phyloP scores from a whole-genome alignment of 2,113 vertebrate species.

The Ictalurus furcatus region DNA sequence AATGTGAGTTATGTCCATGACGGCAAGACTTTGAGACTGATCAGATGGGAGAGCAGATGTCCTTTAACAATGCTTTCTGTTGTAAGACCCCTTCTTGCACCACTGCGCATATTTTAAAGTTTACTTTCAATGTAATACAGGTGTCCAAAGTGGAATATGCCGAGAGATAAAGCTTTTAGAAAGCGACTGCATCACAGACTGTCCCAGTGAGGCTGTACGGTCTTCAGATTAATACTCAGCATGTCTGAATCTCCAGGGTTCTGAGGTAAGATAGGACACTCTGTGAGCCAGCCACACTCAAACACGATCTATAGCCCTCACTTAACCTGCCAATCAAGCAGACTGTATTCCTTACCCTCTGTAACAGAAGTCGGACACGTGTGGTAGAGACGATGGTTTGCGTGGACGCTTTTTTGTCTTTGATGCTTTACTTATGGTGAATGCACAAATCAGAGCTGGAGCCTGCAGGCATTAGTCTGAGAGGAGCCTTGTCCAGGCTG shows the following conservation, averaged over 20 bases:
- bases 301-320: constrained; percentile 52
- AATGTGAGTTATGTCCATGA: constrained; percentile 41
- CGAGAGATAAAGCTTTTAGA: not conserved
- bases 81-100: constrained; percentile 29
- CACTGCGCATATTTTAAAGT: constrained; percentile 30
- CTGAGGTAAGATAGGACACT: constrained; percentile 38
- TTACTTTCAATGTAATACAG: constrained; percentile 33
- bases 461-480: constrained; percentile 35
- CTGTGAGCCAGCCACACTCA: constrained; percentile 43
- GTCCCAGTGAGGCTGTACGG: constrained; percentile 23
- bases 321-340: constrained; percentile 55
- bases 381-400: not conserved
- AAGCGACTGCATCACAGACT: not conserved
- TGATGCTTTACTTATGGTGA: constrained; percentile 28
- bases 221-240: constrained; percentile 28
- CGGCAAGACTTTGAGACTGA: constrained; percentile 29
- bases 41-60: constrained; percentile 57
- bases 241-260: constrained; percentile 39
- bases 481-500: constrained; percentile 40
- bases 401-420: not conserved
- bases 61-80: constrained; percentile 40
- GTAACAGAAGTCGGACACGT: constrained; percentile 35
- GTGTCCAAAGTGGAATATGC: constrained; percentile 29
- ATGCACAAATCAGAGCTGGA: constrained; percentile 13
- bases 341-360: constrained; percentile 30